Conservation (phyloP, 2,888 invertebrate species). For the Apamea epomidion region DNA sequence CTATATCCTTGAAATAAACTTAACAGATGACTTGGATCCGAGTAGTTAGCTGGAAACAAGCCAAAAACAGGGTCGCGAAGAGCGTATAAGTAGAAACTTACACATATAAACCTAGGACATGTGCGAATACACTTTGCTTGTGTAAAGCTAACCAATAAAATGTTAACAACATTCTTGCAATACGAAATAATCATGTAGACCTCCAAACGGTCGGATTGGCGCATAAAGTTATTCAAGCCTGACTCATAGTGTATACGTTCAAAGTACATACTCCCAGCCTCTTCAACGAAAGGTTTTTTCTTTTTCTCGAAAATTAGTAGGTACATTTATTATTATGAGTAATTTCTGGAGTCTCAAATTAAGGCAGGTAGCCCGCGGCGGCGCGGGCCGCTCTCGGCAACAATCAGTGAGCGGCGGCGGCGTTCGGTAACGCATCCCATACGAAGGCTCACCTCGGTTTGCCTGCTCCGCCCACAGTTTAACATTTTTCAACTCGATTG, state of each 20-base stretch:
- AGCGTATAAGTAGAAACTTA: slow-evolving; percentile 67
- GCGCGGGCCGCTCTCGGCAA: slow-evolving; percentile 73
- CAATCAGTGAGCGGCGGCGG: slow-evolving; percentile 75
- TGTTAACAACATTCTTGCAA: slow-evolving; percentile 52
- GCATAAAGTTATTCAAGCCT: slow-evolving; percentile 61
- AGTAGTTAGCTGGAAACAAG: slow-evolving; percentile 79
- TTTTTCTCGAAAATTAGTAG: slow-evolving; percentile 84
- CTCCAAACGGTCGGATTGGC: slow-evolving; percentile 45
- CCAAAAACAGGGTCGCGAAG: slow-evolving; percentile 80
- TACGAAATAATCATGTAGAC: slow-evolving; percentile 50
- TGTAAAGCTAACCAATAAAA: slow-evolving; percentile 41
- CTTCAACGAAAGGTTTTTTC: slow-evolving; percentile 80
- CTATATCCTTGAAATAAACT: slow-evolving; percentile 79
- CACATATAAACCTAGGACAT: slow-evolving; percentile 49
- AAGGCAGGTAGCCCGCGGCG: slow-evolving; percentile 89
- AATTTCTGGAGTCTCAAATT: slow-evolving; percentile 88
- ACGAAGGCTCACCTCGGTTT: slow-evolving; percentile 82
- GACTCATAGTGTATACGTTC: slow-evolving; percentile 79
- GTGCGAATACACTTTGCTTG: slow-evolving; percentile 39
- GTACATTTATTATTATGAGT: slow-evolving; percentile 89
- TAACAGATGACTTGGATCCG: slow-evolving; percentile 82
- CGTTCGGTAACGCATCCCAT: slow-evolving; percentile 67
- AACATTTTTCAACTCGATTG: slow-evolving; percentile 87
- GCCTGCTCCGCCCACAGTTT: slow-evolving; percentile 87
- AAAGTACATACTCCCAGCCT: slow-evolving; percentile 71